Conservation (phyloP, 2,113 vertebrate species). For the Heterotilapia buettikoferi region DNA sequence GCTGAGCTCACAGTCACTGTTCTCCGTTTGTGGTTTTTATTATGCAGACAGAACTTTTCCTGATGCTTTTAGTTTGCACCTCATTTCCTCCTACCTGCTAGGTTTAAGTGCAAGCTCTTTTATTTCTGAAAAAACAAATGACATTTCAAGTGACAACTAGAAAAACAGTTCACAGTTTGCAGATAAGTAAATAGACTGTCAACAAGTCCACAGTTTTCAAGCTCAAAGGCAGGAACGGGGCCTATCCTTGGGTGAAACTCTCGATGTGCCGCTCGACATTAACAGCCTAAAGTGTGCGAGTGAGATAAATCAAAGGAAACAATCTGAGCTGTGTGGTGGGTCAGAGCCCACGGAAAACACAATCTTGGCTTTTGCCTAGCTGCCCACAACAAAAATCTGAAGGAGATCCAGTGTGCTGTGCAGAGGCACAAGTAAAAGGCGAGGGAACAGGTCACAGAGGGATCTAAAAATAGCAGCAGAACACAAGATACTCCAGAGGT, state of each 20-base stretch:
- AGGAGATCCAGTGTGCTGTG: not conserved
- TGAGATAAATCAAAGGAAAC: not conserved
- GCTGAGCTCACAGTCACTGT: not conserved
- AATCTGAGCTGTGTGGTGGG: not conserved
- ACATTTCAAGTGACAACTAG: not conserved
- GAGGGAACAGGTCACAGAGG: not conserved
- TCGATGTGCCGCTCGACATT: fast-evolving
- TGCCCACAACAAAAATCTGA: not conserved
- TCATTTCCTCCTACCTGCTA: not conserved
- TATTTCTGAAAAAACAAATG: fast-evolving
- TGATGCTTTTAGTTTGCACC: not conserved
- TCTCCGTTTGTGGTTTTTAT: not conserved
- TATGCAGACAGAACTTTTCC: not conserved
- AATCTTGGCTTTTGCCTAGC: not conserved
- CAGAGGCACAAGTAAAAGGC: not conserved
- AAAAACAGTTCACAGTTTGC: not conserved
- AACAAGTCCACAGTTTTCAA: not conserved
- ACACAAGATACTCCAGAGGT: not conserved
- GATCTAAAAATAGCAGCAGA: not conserved
- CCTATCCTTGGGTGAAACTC: not conserved
- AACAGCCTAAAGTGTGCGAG: not conserved
- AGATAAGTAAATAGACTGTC: not conserved
- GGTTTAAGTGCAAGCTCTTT: not conserved
- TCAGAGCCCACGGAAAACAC: not conserved
- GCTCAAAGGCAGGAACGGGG: not conserved